Conservation (phyloP, 1,140 invertebrate species). For the Philotrypesis tridentata region DNA sequence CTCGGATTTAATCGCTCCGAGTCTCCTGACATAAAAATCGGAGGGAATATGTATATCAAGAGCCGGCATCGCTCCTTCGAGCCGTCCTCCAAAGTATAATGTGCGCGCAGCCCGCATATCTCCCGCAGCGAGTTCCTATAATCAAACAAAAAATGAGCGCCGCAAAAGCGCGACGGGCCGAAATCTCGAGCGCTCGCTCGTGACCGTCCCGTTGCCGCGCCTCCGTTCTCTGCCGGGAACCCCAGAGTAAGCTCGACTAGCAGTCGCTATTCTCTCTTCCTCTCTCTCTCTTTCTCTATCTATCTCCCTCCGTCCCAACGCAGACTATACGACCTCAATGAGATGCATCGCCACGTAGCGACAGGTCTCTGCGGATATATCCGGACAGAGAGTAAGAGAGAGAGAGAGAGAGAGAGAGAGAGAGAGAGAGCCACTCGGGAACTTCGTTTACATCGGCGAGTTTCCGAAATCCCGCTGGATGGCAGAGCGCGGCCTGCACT, state of each 20-base stretch:
- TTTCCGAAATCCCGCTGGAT: conserved; percentile 59
- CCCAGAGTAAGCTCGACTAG: conserved; percentile 12
- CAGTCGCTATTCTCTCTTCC: conserved; percentile 3
- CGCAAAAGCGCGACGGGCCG: neutral
- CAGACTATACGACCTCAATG: conserved; percentile 53
- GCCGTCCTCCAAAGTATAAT: too few relatives aligned
- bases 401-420: neutral
- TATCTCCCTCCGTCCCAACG: neutral
- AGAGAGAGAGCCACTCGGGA: conserved; percentile 55
- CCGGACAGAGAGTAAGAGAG: conserved; percentile 46
- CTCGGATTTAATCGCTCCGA: too few relatives aligned
- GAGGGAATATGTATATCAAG: too few relatives aligned
- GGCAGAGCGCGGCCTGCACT: conserved; percentile 24
- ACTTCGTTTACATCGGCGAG: conserved; percentile 60
- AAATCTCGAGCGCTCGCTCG: neutral
- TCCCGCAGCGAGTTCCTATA: too few relatives aligned
- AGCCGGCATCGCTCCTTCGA: too few relatives aligned
- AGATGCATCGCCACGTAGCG: conserved; percentile 64
- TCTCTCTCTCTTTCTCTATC: too few relatives aligned
- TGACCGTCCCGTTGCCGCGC: neutral
- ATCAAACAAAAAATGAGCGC: neutral
- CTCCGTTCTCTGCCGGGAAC: neutral
- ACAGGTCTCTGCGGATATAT: conserved; percentile 55
- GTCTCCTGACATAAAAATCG: too few relatives aligned
- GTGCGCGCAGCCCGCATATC: too few relatives aligned